Evolutionary conservation across 1,140 invertebrate species (phyloP), one percentile per base, ranked within the genome.

Genomic region (Trypoxylus dichotomus): DNA sequence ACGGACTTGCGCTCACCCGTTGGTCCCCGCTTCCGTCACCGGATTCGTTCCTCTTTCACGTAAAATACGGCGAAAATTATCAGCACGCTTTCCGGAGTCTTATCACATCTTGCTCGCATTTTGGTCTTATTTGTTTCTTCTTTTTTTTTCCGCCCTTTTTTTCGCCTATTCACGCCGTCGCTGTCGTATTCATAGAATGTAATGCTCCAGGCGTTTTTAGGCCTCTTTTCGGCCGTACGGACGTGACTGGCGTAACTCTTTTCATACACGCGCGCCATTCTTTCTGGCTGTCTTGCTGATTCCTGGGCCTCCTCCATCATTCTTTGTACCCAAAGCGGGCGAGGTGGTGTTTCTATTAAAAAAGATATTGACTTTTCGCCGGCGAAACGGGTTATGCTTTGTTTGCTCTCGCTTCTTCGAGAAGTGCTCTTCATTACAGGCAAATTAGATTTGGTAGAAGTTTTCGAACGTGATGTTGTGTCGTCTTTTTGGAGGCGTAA

Each of bases 331-430:
- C 6, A n/a, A 15, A n/a, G 47, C 15, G 47, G 13, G 47, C 6
- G 47, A 54, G 32, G 32, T 32, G 7, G 32, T 19, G 47, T 54
- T 54, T 54, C 47, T 54, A n/a, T 54, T 54, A 54, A 54, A 54
- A 54, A n/a, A 54, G 47, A 54, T 54, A 54, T 54, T n/a, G 47
- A 54, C 47, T 54, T 54, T 54, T 54, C 19, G 47, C 47, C 47
- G 47, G 47, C 47, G 19, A 54, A 54, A 54, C 47, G 47, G 19
- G 47, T 54, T 54, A 2, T 13, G 15, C 19, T 54, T 54, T 54
- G 47, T 54, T 54, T 54, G 47, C 19, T n/a, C 47, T n/a, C 47
- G 13, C n/a, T 54, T 54, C 47, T 54, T 54, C 47, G 47, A 21
- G 13, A 54, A 54, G 47, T 54, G 47, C 47, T 54, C 47, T 54